Percentiles rank a stretch among this genome's conserved stretches.
Conservation (phyloP, 2,113 vertebrate species). For the Centropus unirufus region DNA sequence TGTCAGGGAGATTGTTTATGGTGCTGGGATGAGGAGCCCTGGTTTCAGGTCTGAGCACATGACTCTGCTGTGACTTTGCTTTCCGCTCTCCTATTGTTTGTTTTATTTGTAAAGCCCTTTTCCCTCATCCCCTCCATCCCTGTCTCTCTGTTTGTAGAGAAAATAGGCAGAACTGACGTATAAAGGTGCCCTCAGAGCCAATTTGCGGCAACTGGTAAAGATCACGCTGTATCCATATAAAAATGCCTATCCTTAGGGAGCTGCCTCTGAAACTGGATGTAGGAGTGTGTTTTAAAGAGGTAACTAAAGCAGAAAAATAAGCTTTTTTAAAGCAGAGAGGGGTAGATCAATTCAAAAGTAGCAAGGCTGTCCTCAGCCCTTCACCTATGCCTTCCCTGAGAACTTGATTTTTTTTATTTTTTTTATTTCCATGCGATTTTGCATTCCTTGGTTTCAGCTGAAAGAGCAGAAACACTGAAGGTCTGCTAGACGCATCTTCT, state of each 20-base stretch:
- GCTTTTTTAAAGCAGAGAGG: not conserved
- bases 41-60: not conserved
- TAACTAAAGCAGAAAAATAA: not conserved
- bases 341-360: constrained; percentile 13
- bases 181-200: constrained; percentile 66
- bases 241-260: constrained; percentile 39
- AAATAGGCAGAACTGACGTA: constrained; percentile 59
- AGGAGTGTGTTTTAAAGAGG: constrained; percentile 20
- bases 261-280: constrained; percentile 1
- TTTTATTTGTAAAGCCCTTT: constrained; percentile 45
- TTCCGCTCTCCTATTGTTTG: not conserved
- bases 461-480: not conserved
- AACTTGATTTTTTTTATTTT: not conserved
- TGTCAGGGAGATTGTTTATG: constrained; percentile 30
- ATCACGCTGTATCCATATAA: constrained; percentile 48
- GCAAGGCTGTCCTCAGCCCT: not conserved
- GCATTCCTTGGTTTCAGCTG: not conserved
- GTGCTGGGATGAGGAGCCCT: not conserved
- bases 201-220: constrained; percentile 65
- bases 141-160: constrained; percentile 24
- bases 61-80: constrained; percentile 17
- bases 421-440: not conserved
- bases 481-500: not conserved
- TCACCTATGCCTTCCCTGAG: not conserved
- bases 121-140: not conserved